Conservation (phyloP, 64 coral and sea anemone species). For the Actinia equina region DNA sequence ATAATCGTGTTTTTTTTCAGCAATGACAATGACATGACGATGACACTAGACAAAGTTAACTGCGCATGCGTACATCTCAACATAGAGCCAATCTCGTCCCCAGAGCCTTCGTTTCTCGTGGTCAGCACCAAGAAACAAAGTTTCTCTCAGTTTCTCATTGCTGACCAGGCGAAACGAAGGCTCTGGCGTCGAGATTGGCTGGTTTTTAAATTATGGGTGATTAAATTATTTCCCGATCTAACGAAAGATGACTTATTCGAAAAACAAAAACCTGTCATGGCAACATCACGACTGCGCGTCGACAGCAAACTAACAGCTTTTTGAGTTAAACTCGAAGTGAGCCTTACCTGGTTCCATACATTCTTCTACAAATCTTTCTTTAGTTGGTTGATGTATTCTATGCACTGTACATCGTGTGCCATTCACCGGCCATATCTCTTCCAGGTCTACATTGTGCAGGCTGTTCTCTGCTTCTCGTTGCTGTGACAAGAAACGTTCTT, state of each 20-base stretch:
- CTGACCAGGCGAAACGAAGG: too few species aligned
- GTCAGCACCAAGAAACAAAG: too few species aligned
- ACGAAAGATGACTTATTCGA: too few species aligned
- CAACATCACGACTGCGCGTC: neutral
- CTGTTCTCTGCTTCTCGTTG: slow-evolving; percentile 21
- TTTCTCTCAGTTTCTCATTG: too few species aligned
- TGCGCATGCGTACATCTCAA: neutral
- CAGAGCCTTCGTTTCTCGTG: too few species aligned
- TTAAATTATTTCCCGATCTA: too few species aligned
- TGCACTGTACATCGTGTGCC: slow-evolving; percentile 56
- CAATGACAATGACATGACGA: neutral
- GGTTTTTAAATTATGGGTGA: too few species aligned
- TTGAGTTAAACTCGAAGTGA: neutral
- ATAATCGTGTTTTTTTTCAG: neutral
- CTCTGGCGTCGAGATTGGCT: too few species aligned
- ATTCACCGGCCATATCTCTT: slow-evolving; percentile 55
- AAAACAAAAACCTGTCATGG: too few species aligned
- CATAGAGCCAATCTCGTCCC: too few species aligned
- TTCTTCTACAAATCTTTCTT: slow-evolving; percentile 56
- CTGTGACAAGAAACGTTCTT: slow-evolving; percentile 29
- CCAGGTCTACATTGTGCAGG: slow-evolving; percentile 48
- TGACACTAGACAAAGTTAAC: neutral
- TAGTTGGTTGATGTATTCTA: slow-evolving; percentile 61
- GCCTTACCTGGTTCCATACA: slow-evolving; percentile 66
- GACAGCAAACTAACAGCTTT: neutral